A percentile compares a stretch with the other conserved stretches of the same genome.
These are phyloP conservation scores for Silurus meridionalis DNA, from an alignment of 2,113 vertebrate genomes.

Conservation along the genomic window DNA sequence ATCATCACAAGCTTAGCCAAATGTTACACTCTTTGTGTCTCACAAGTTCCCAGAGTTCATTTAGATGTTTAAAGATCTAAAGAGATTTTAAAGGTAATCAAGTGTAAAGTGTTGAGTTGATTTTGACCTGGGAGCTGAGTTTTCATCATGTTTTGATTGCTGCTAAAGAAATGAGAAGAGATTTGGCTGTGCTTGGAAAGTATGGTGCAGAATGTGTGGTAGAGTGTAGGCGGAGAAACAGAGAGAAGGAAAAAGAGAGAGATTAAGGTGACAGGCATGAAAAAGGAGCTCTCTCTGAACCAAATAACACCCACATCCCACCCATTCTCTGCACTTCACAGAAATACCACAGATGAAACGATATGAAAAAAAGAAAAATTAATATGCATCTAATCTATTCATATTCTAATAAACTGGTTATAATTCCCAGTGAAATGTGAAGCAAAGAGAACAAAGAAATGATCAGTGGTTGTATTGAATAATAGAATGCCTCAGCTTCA, in stretches of 20 bases:
- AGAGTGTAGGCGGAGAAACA: slow-evolving; percentile 23
- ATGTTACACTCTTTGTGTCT: slow-evolving; percentile 22
- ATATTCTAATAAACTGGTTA: slow-evolving; percentile 8
- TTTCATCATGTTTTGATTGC: neutral
- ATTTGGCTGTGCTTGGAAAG: slow-evolving; percentile 35
- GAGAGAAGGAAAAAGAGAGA: neutral
- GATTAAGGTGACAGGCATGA: slow-evolving; percentile 26
- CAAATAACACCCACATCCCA: slow-evolving; percentile 25
- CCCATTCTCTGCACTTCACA: slow-evolving; percentile 28
- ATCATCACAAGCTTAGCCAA: slow-evolving; percentile 31
- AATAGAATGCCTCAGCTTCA: neutral
- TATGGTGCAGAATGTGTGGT: slow-evolving; percentile 36
- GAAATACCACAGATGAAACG: slow-evolving; percentile 31
- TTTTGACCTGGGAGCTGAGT: neutral
- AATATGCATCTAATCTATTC: slow-evolving; percentile 14
- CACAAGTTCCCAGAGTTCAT: slow-evolving; percentile 4
- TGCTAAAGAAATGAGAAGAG: slow-evolving; percentile 4
- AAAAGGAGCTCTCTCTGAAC: slow-evolving; percentile 30
- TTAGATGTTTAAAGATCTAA: too few relatives aligned
- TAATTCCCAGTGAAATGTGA: slow-evolving; percentile 2
- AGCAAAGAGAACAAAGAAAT: neutral
- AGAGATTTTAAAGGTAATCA: too few relatives aligned
- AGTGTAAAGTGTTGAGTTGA: slow-evolving; percentile 5
- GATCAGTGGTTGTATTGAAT: neutral
- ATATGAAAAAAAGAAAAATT: slow-evolving; percentile 1